Evolutionary conservation across 2,113 vertebrate species (phyloP), one percentile per base, ranked within the genome.

Genomic region (Ammodytes dubius): DNA sequence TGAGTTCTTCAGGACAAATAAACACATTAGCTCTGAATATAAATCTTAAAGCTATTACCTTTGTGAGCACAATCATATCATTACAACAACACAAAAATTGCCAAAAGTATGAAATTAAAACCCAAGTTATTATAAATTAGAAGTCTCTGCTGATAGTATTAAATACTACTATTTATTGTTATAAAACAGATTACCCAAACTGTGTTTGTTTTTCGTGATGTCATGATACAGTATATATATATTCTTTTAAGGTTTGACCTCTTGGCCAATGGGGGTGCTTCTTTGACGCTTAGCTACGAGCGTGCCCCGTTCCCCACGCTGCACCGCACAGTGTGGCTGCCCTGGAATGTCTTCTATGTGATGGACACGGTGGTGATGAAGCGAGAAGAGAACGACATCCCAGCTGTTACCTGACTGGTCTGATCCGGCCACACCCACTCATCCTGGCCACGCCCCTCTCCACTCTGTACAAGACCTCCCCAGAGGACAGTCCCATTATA

Each of bases 341-440:
- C 98, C 0, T 99, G 98, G 97, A 97, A 96, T 63, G 96, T 99
- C 13, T 99, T 99, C 85, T 97, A 99, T 57, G 98, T 99, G 82
- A 98, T 99, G 97, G 97, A 99, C 77, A 98, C 97, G 0, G 94
- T 99, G n/a, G 97, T 99, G 91, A 99, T 99, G 98, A 98, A 97
- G 94, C 96, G 96, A 66, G 97, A 99, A 47, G 96, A 97, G 87
- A 99, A 98, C 54, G 96, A 99, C 93, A 98, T 97, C 70, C 98
- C 87, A 97, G 96, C 74, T 99, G 98, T 79, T 97, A 99, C 75
- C 96, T 99, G 77, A 99, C 96, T 0, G 97, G 97, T 54, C 97
- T 99, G 79, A 91, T 97, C 87, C 95, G 97, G 83, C 98, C 98
- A 66, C 96, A 94, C 75, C 98, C 98, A 0, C 84, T 97, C 86